Percentiles rank a stretch among this genome's conserved stretches.
Evolutionary conservation across 2,113 vertebrate genomes (phyloP).

Genomic region (Chaenocephalus aceratus): DNA sequence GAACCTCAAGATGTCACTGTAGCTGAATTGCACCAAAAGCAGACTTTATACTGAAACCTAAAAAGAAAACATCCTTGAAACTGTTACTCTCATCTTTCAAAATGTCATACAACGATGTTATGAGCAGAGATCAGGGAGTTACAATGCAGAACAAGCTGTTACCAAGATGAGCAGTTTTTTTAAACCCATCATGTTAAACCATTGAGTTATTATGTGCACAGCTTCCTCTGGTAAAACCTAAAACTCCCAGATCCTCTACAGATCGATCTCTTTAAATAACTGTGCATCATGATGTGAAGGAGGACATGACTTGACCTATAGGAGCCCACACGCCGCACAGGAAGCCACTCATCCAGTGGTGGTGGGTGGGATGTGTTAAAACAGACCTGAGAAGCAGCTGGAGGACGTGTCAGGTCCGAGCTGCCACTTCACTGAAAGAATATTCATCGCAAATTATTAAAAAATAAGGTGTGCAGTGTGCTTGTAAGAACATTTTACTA

Average conservation of each 20-base stretch:
- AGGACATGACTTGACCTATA: slow-evolving; percentile 9
- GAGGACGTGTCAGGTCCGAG: neutral
- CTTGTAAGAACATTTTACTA: neutral
- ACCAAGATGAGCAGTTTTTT: neutral
- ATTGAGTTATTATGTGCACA: neutral
- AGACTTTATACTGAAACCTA: neutral
- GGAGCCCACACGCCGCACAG: neutral
- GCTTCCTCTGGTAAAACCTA: neutral
- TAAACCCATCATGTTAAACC: neutral
- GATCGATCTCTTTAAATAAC: slow-evolving; percentile 8
- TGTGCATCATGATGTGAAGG: neutral
- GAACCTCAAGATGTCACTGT: slow-evolving; percentile 21
- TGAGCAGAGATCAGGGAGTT: neutral
- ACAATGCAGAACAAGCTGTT: neutral
- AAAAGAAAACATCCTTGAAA: neutral
- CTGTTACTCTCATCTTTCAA: neutral
- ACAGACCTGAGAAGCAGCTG: neutral
- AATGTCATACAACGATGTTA: neutral
- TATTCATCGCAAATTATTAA: neutral
- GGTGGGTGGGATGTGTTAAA: neutral
- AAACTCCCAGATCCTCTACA: neutral
- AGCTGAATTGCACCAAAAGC: neutral
- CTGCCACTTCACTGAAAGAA: neutral
- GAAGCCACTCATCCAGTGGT: neutral
- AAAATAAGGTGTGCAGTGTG: neutral